Base-by-base conservation (phyloP, 2,113 vertebrate species). In the Tupaia chinensis region DNA sequence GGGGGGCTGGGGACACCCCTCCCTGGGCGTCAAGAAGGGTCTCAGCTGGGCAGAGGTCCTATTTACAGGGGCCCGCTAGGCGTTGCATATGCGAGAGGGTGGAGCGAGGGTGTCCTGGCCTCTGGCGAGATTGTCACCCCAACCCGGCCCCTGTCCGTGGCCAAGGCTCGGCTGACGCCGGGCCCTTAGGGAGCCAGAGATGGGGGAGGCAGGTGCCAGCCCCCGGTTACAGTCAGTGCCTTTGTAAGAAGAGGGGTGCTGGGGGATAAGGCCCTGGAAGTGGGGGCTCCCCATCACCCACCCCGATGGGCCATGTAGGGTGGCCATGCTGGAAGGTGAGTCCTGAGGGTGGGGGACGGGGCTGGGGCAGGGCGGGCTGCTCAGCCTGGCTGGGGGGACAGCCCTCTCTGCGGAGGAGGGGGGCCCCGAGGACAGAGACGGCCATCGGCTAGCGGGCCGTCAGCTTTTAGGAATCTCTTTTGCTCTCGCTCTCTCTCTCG, bases 161-260 rank as follows among this genome's bases (percentile, higher is more conserved):
- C 97, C 96, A 93, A 69, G 94, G 94, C 97, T 91, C 95, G 84
- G 97, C 78, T 53, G 23, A 34, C 1, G 27, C 96, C 84, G 93
- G 87, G 95, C 97, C 97, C 95, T 79, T 93, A 58, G 89, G 90
- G 88, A 87, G 89, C 95, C 91, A 72, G 89, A 73, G 95, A 78
- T 73, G 82, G 90, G 91, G 79, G 93, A 91, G 53, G 34, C 94
- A 68, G 63, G 93, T 88, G 66, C 95, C 78, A 81, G 95, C 78
- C 89, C 95, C 92, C 74, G 79, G 61, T 95, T 96, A 97, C 97
- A 98, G 97, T 98, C 97, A 98, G 97, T 97, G 97, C 97, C 97
- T 97, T 97, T 96, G 80, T 97, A 97, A 96, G 96, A 96, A 97
- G n/a, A 91, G 53, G 81, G 95, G 91, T 87, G 66, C 60, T 61